Evolutionary conservation across 2,888 invertebrate genomes (phyloP).

Genomic region (Hemithea aestivaria): DNA sequence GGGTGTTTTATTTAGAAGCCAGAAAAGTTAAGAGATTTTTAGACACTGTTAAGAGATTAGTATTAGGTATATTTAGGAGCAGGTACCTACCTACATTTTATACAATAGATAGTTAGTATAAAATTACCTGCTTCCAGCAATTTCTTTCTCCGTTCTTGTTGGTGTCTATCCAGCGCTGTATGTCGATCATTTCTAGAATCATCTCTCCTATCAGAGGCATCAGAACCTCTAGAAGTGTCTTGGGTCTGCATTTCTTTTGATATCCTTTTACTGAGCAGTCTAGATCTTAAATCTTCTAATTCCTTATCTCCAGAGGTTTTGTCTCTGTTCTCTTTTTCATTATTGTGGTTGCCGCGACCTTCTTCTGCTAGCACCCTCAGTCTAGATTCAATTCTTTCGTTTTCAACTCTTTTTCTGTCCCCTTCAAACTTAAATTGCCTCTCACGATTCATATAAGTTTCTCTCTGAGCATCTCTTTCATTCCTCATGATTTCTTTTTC

Average conservation of each 20-base stretch:
- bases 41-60: too few species aligned
- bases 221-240: slow-evolving; percentile 57
- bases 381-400: slow-evolving; percentile 65
- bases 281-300: slow-evolving; percentile 86
- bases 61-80: too few species aligned
- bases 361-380: slow-evolving; percentile 62
- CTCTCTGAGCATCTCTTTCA: slow-evolving; percentile 60
- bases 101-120: too few species aligned
- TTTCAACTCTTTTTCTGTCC: slow-evolving; percentile 59
- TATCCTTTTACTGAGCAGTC: slow-evolving; percentile 84
- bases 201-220: slow-evolving; percentile 66
- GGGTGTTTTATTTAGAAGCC: too few species aligned
- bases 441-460: slow-evolving; percentile 55
- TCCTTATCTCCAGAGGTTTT: slow-evolving; percentile 78
- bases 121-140: slow-evolving; percentile 84
- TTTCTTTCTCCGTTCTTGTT: slow-evolving; percentile 82
- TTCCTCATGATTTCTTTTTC: slow-evolving; percentile 53
- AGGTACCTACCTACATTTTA: too few species aligned
- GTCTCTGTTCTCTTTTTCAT: slow-evolving; percentile 73
- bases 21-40: too few species aligned
- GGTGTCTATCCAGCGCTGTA: slow-evolving; percentile 67
- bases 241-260: slow-evolving; percentile 81
- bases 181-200: slow-evolving; percentile 54
- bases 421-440: slow-evolving; percentile 62
- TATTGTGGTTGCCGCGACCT: slow-evolving; percentile 53